These are phyloP conservation scores for Mamestra configurata DNA, from an alignment of 1,140 invertebrate genomes.

Conservation along the genomic window DNA sequence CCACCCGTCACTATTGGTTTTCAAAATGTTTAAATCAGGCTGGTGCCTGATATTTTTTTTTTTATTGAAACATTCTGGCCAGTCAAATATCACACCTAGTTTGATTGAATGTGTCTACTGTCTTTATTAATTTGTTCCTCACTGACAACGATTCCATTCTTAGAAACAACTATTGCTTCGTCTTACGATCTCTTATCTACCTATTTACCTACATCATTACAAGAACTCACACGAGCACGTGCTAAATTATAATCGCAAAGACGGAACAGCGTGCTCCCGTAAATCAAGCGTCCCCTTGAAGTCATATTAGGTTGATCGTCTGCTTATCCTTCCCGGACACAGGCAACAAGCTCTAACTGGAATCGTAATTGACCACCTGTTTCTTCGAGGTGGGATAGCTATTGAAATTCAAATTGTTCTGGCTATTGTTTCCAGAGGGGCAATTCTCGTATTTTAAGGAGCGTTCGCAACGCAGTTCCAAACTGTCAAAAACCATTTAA, in stretches of 20 bases:
- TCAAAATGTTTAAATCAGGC: too few species aligned
- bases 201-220: conserved; percentile 24
- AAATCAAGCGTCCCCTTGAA: conserved; percentile 57
- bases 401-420: conserved; percentile 16
- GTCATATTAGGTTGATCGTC: conserved; percentile 51
- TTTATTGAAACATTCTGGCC: too few species aligned
- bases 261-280: conserved; percentile 35
- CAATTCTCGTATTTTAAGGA: too few species aligned
- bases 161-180: too few species aligned
- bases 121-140: too few species aligned
- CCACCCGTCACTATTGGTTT: too few species aligned
- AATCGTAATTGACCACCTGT: conserved; percentile 50
- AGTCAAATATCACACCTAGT: too few species aligned
- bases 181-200: not conserved
- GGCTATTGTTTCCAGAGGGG: not conserved
- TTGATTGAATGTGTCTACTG: too few species aligned
- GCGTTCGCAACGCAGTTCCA: too few species aligned
- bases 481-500: too few species aligned
- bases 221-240: not conserved
- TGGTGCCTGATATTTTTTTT: too few species aligned
- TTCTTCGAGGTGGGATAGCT: conserved; percentile 16
- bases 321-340: conserved; percentile 58
- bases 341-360: conserved; percentile 48
- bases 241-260: conserved; percentile 28
- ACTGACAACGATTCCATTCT: too few species aligned